phyloP scores from a whole-genome alignment of 2,113 vertebrate species.

The Cariama cristata region DNA sequence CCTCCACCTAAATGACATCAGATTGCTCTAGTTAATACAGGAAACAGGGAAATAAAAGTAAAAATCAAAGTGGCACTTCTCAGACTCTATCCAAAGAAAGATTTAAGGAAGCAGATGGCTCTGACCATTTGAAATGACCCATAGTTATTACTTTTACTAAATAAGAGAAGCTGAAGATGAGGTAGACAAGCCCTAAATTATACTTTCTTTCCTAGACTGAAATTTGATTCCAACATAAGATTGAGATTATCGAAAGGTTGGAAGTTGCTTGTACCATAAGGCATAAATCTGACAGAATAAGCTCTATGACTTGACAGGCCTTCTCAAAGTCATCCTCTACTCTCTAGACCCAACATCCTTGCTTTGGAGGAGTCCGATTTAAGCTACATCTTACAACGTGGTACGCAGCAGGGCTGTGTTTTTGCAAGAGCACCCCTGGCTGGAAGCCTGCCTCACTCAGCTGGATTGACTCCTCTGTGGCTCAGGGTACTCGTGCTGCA shows the following conservation, averaged over 20 bases:
- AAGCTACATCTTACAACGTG: background rate
- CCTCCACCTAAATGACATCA: conserved; percentile 38
- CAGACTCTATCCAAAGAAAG: background rate
- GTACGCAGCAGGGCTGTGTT: background rate
- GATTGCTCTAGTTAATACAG: background rate
- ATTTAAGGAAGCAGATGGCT: background rate
- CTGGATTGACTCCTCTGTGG: background rate
- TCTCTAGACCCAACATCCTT: background rate
- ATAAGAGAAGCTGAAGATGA: background rate
- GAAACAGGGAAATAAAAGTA: conserved; percentile 9
- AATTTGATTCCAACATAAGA: background rate
- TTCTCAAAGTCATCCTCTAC: background rate
- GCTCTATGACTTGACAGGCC: background rate
- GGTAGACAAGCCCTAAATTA: background rate
- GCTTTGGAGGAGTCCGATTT: background rate
- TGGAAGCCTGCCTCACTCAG: conserved; percentile 18
- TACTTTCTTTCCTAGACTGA: background rate
- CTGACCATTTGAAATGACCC: background rate
- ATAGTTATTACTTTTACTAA: background rate
- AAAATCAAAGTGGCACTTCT: background rate
- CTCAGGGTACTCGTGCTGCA: background rate
- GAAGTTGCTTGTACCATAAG: background rate
- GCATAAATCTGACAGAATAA: background rate
- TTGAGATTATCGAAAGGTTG: background rate
- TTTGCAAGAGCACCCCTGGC: background rate